These are phyloP conservation scores for Acropora yongei DNA, from an alignment of 64 coral and sea anemone genomes.

Conservation along the genomic window DNA sequence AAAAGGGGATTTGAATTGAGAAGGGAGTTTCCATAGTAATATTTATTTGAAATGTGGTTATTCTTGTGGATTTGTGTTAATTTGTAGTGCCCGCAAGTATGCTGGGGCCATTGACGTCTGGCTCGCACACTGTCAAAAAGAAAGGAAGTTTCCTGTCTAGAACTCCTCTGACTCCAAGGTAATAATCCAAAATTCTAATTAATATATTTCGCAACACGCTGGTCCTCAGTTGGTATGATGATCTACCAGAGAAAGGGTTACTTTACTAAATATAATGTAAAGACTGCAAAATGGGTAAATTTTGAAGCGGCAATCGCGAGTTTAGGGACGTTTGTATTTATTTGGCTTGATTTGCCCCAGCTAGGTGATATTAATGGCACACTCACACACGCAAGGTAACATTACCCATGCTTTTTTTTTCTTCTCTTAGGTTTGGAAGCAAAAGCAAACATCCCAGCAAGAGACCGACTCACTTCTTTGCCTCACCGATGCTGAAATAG, in stretches of 20 bases:
- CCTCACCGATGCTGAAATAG: constrained; percentile 97
- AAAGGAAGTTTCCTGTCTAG: constrained; percentile 97
- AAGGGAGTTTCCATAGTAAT: no score
- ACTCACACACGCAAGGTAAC: no score
- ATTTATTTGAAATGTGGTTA: background rate
- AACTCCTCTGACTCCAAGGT: constrained; percentile 98
- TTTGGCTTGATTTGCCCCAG: no score
- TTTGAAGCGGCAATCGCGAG: no score
- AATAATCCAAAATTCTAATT: background rate
- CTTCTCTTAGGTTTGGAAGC: constrained; percentile 87
- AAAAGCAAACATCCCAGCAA: constrained; percentile 93
- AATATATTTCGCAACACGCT: no score
- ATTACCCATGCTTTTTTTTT: background rate
- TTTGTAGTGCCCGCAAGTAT: constrained; percentile 92
- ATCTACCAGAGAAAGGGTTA: no score
- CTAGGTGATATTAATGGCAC: no score
- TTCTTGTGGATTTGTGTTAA: background rate
- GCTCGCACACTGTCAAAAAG: constrained; percentile 86
- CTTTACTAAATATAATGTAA: no score
- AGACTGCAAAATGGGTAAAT: no score
- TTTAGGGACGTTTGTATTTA: no score
- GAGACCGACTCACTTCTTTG: constrained; percentile 96
- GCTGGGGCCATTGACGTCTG: constrained; percentile 81
- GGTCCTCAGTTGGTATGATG: no score
- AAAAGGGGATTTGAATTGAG: no score